Evolutionary conservation across 2,113 vertebrate species (phyloP).

Genomic region (Halcyon senegalensis): DNA sequence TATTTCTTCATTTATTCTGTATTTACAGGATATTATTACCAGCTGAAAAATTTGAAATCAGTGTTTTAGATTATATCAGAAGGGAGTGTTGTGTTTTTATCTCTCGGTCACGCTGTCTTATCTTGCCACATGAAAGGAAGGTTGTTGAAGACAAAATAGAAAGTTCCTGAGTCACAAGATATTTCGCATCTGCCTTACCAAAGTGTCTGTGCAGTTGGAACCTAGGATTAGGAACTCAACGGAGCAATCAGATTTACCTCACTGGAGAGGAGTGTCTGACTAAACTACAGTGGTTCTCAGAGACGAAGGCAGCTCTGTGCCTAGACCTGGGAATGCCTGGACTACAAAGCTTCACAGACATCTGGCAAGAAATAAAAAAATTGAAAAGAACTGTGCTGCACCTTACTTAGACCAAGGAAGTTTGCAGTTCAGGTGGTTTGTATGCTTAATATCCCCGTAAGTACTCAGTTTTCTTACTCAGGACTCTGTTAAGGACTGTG

Average conservation of each 20-base stretch:
- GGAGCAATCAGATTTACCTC: neutral
- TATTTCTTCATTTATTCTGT: neutral
- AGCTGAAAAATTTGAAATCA: neutral
- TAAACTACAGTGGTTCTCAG: neutral
- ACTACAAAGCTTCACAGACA: neutral
- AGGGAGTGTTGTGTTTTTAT: neutral
- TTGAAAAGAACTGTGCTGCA: neutral
- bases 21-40: neutral
- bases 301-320: neutral
- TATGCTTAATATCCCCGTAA: accelerated
- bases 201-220: neutral
- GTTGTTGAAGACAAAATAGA: neutral
- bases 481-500: neutral
- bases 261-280: neutral
- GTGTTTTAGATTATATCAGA: neutral
- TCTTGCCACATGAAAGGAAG: neutral
- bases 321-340: neutral
- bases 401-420: neutral
- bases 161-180: neutral
- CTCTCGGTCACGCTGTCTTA: neutral
- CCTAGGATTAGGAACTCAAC: neutral
- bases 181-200: neutral
- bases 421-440: neutral
- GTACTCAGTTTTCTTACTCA: neutral
- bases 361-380: neutral